Percentiles rank a stretch among this genome's conserved stretches.
Evolutionary conservation across 2,113 vertebrate genomes (phyloP).

Genomic region (Grus americana): DNA sequence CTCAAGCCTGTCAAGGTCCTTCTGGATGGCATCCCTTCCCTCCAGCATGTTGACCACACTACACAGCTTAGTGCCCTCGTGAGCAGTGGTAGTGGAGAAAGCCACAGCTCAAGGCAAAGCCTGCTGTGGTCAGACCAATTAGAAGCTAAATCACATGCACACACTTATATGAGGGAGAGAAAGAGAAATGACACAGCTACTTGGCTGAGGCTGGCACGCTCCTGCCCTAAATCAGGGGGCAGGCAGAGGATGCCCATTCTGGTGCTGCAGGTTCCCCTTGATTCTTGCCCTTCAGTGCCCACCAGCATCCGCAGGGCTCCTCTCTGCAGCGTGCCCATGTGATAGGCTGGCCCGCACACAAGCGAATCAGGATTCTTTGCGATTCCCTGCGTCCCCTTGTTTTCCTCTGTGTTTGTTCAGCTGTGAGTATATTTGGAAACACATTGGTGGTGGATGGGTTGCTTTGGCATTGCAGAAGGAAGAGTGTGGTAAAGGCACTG

Average conservation of each 20-base stretch:
- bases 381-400: background rate
- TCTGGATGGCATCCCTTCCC: too few species aligned
- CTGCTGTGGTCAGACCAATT: background rate
- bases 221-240: background rate
- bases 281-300: background rate
- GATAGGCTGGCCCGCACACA: background rate
- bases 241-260: background rate
- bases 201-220: background rate
- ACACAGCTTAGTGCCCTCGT: too few species aligned
- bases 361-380: background rate
- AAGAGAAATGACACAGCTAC: background rate
- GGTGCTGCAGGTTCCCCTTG: background rate
- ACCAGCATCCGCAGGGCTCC: fast-evolving
- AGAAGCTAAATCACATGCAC: background rate
- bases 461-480: conserved; percentile 12
- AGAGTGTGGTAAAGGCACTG: background rate
- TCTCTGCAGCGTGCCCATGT: fast-evolving
- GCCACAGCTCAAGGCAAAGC: background rate
- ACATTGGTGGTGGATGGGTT: background rate
- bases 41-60: too few species aligned
- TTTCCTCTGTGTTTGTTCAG: conserved; percentile 47
- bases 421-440: conserved; percentile 57
- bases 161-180: background rate
- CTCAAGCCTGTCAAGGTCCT: too few species aligned
- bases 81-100: background rate